Percentiles rank a stretch among this genome's conserved stretches.
Evolutionary conservation across 2,888 invertebrate genomes (phyloP).

Genomic region (Tolmerus cingulatus): DNA sequence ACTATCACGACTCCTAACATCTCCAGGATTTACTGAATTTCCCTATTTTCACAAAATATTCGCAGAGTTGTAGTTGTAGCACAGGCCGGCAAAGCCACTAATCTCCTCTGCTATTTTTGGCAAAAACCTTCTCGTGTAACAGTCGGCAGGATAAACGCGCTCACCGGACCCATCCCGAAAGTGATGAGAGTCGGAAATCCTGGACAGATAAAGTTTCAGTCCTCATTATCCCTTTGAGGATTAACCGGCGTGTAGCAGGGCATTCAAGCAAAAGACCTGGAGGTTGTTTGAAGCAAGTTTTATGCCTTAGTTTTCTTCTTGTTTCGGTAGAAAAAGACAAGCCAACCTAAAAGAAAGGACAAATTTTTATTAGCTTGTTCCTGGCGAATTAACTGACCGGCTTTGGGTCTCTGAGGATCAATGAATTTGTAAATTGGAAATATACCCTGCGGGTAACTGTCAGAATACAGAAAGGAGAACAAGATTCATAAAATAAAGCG

Average conservation of each 20-base stretch:
- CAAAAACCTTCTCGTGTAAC: not conserved
- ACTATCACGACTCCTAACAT: not conserved
- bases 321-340: not conserved
- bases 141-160: not conserved
- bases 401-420: not conserved
- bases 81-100: not conserved
- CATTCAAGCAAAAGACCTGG: not conserved
- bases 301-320: not conserved
- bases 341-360: not conserved
- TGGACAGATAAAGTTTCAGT: not conserved
- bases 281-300: not conserved
- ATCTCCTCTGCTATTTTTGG: not conserved
- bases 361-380: not conserved
- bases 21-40: not conserved
- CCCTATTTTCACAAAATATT: not conserved
- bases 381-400: not conserved
- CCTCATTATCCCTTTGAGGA: not conserved
- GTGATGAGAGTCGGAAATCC: not conserved
- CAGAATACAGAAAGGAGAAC: not conserved
- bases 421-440: not conserved
- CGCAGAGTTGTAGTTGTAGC: not conserved
- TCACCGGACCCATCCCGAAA: not conserved
- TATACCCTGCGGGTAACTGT: not conserved
- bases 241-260: not conserved
- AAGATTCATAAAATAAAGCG: not conserved